Evolutionary conservation across 2,888 invertebrate species (phyloP).

Genomic region (Diarsia rubi): DNA sequence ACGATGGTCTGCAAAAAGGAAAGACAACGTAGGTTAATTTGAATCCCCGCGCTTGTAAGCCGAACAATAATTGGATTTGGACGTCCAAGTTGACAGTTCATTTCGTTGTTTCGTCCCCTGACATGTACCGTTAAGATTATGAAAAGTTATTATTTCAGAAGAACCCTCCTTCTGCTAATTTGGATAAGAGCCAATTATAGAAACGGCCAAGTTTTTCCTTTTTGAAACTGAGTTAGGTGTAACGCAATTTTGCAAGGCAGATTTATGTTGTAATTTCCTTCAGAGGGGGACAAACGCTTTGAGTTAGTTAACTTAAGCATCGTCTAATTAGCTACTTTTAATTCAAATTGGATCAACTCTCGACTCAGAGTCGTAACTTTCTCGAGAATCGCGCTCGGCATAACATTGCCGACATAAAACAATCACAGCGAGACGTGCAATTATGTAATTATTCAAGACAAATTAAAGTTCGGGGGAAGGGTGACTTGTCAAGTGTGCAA

Average conservation of each 20-base stretch:
- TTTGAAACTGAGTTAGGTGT: constrained; percentile 79
- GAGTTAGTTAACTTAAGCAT: constrained; percentile 74
- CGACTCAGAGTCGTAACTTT: constrained; percentile 65
- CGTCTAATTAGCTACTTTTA: constrained; percentile 77
- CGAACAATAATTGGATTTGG: constrained; percentile 89
- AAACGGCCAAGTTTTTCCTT: constrained; percentile 77
- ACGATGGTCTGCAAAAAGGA: constrained; percentile 80
- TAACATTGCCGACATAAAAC: constrained; percentile 71
- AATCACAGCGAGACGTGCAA: constrained; percentile 78
- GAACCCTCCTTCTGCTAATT: constrained; percentile 80
- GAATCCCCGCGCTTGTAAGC: constrained; percentile 86
- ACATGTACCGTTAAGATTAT: constrained; percentile 87
- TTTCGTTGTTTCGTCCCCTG: constrained; percentile 86
- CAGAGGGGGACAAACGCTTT: constrained; percentile 72
- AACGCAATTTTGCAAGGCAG: constrained; percentile 80
- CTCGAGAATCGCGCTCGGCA: constrained; percentile 62
- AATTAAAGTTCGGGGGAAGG: constrained; percentile 80
- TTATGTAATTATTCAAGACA: constrained; percentile 87
- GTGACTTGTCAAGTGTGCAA: constrained; percentile 87
- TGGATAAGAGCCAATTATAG: constrained; percentile 86
- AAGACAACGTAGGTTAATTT: constrained; percentile 85
- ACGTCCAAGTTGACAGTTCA: constrained; percentile 89
- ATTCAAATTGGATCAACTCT: constrained; percentile 74
- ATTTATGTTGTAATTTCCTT: constrained; percentile 83
- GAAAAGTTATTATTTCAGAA: constrained; percentile 86